Base-by-base conservation (phyloP, 2,113 vertebrate species). In the Canis aureus region DNA sequence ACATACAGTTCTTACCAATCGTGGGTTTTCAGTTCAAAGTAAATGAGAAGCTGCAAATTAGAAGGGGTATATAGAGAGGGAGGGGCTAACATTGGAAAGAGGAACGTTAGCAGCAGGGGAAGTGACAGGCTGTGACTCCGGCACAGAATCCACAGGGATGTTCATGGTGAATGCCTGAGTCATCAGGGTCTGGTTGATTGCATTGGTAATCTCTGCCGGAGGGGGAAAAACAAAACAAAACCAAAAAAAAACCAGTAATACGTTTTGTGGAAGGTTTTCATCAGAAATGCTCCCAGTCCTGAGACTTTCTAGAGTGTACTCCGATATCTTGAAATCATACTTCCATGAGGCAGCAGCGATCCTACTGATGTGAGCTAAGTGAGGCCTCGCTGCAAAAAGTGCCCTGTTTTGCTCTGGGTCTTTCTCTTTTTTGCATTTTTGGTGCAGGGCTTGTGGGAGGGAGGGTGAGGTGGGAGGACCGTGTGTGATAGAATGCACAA, bases 41-140 rank as follows among this genome's bases (percentile, higher is more conserved):
- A 96, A 97, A 87, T 88, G 95, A 98, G 96, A 97, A 91, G 66
- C 80, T 95, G 55, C 57, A 96, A 84, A 89, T 74, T 62, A 95
- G 60, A 97, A 97, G 79, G 74, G 29, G 43, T 96, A 87, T 80
- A 22, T 82, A 86, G 82, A 87, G 81, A 96, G n/a, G 91, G 82
- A 82, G 92, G 71, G 57, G n/a, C 35, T 87, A 66, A 86, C 94
- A 87, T 95, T 90, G 97, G 92, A 93, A 89, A 96, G 85, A 89
- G 67, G 49, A 59, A 71, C 51, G 35, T 86, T 94, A 89, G 38
- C 74, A 95, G n/a, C 51, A 96, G 62, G 91, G 59, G 89, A 96
- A 97, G 62, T 86, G 94, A 91, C 59, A 95, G 80, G 89, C 67
- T 95, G 96, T 27, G 55, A 71, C 87, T 82, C 29, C 11, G 17